phyloP scores from a whole-genome alignment of 2,888 invertebrate species.

The Chirona hameri region DNA sequence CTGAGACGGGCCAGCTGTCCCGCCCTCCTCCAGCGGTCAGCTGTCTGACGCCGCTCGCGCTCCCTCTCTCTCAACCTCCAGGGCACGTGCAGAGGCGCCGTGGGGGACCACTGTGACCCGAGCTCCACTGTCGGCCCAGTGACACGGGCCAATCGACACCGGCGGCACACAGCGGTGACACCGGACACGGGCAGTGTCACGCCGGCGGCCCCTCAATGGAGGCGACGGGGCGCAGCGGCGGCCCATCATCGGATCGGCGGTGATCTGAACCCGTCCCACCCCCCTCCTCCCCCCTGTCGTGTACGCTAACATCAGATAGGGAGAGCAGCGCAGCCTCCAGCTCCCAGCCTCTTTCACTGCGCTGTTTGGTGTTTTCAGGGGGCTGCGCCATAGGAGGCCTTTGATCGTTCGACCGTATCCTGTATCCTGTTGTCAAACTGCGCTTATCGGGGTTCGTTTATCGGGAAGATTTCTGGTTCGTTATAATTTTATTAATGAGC shows the following conservation, averaged over 20 bases:
- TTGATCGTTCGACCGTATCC: neutral
- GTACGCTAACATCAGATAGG: too few relatives aligned
- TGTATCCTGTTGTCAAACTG: neutral
- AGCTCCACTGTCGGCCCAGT: slow-evolving; percentile 23
- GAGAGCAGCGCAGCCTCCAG: neutral
- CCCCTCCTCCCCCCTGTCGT: too few relatives aligned
- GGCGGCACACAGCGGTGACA: slow-evolving; percentile 37
- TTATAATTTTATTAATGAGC: too few relatives aligned
- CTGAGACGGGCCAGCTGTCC: neutral
- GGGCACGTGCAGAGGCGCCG: slow-evolving; percentile 33
- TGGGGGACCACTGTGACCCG: neutral
- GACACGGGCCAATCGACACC: slow-evolving; percentile 38
- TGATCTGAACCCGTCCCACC: neutral
- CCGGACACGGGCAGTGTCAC: slow-evolving; percentile 25
- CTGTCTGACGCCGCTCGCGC: slow-evolving; percentile 29
- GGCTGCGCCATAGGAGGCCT: neutral
- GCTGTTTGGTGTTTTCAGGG: neutral
- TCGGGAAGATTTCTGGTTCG: too few relatives aligned
- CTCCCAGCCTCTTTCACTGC: neutral
- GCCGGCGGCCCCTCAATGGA: neutral
- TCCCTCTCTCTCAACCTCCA: slow-evolving; percentile 13
- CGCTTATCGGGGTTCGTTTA: too few relatives aligned
- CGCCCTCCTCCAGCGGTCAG: neutral
- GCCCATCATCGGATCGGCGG: neutral
- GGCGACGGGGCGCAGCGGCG: neutral